Conservation (phyloP, 2,797 vertebrate genomes). For the Gymnodraco acuticeps region DNA sequence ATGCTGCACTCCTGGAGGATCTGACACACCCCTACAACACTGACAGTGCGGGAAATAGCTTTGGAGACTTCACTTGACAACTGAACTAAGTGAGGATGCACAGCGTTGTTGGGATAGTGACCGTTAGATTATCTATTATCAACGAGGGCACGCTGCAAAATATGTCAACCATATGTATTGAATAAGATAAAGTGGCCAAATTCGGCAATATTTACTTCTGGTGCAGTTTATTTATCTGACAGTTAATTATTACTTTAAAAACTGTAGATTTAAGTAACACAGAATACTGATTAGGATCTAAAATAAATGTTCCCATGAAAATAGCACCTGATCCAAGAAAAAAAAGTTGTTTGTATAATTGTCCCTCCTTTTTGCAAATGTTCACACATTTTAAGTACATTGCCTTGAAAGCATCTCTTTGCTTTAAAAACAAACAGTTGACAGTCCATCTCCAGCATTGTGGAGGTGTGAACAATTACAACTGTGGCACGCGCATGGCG, state of each 20-base stretch:
- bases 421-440: conserved; percentile 20
- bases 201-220: background rate
- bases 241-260: conserved; percentile 7
- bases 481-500: conserved; percentile 49
- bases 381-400: background rate
- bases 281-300: background rate
- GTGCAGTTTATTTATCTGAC: conserved; percentile 15
- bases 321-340: background rate
- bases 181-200: conserved; percentile 15
- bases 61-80: conserved; percentile 57
- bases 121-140: conserved; percentile 45
- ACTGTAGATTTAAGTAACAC: background rate
- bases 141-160: conserved; percentile 30
- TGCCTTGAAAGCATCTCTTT: background rate
- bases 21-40: conserved; percentile 74
- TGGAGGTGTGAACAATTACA: conserved; percentile 39
- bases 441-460: conserved; percentile 26
- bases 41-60: conserved; percentile 50
- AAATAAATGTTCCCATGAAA: background rate
- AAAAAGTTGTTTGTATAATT: background rate
- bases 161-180: conserved; percentile 7
- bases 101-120: conserved; percentile 45
- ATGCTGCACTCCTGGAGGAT: conserved; percentile 36
- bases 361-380: background rate
- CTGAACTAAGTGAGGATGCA: conserved; percentile 59